Percentiles rank a stretch among this genome's conserved stretches.
Conservation (phyloP, 1,140 invertebrate species). For the Trichonephila clavipes region DNA sequence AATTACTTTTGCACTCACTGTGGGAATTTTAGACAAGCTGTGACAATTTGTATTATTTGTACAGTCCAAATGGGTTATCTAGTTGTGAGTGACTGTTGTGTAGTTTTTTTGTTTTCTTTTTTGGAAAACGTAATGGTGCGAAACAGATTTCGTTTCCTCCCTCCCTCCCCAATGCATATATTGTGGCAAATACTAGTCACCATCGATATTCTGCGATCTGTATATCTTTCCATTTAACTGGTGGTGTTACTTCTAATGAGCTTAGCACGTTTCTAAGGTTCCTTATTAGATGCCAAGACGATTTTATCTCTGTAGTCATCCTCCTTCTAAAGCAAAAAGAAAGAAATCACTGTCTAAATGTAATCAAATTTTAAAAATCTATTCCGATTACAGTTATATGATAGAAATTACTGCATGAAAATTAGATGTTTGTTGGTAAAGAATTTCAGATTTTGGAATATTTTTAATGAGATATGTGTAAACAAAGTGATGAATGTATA, state of each 20-base stretch:
- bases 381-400: conserved; percentile 5
- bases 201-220: conserved; percentile 57
- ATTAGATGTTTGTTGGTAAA: conserved; percentile 27
- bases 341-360: conserved; percentile 9
- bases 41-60: conserved; percentile 67
- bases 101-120: not conserved
- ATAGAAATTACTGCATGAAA: conserved; percentile 48
- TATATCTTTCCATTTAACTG: conserved; percentile 69
- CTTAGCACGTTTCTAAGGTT: conserved; percentile 75
- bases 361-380: conserved; percentile 36
- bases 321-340: not conserved
- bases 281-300: conserved; percentile 74
- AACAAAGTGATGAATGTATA: not conserved
- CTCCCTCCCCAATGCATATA: not conserved
- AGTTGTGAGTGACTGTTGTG: conserved; percentile 44
- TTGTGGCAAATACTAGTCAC: conserved; percentile 74
- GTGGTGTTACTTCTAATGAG: conserved; percentile 75
- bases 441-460: conserved; percentile 19
- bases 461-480: not conserved
- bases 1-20: not conserved
- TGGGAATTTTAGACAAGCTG: not conserved
- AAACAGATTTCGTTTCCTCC: conserved; percentile 15
- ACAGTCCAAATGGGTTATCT: conserved; percentile 62
- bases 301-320: conserved; percentile 44
- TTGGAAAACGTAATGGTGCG: conserved; percentile 16